Evolutionary conservation across 2,797 vertebrate species (phyloP), one percentile per base, ranked within the genome.

Genomic region (Acipenser transmontanus): DNA sequence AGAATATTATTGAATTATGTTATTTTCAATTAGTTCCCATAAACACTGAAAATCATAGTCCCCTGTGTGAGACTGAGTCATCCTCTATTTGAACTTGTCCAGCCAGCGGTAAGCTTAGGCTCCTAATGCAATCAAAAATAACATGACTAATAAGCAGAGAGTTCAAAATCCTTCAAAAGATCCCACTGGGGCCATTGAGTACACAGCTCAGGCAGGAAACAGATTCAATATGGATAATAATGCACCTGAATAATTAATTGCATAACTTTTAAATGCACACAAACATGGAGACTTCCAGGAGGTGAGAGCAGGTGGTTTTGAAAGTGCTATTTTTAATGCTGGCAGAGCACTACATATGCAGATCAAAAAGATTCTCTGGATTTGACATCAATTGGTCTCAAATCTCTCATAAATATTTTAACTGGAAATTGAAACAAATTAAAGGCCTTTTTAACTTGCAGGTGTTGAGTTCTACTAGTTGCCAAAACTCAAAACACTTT

Each of bases 171-270:
- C 83, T 20, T 17, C 57, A 14, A 61, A 59, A 64, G 49, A 65
- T 65, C 68, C 63, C 68, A 80, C 76, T 66, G 83, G 84, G 87
- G 78, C 83, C 83, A 88, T 90, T 89, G 89, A 82, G 81, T 84
- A 82, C 84, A 83, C 83, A 80, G 79, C 80, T 87, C 86, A 88
- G 87, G 86, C 85, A 87, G 83, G 84, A 89, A 88, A 90, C 88
- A 78, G 83, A 89, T 87, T 86, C 78, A 86, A 77, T 82, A 79
- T 83, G 81, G 81, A 87, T 87, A 86, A 88, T 87, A 87, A 89
- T 87, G 81, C 71, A 78, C 73, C 74, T 85, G 85, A 91, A 91
- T 90, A 91, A 88, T 89, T 85, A 88, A 88, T 88, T 82, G 78
- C 78, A 80, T 74, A 63, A 77, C 77, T 85, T 88, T 87, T 82